Evolutionary conservation across 2,888 invertebrate species (phyloP), one percentile per base, ranked within the genome.

Genomic region (Xylophagus ater): DNA sequence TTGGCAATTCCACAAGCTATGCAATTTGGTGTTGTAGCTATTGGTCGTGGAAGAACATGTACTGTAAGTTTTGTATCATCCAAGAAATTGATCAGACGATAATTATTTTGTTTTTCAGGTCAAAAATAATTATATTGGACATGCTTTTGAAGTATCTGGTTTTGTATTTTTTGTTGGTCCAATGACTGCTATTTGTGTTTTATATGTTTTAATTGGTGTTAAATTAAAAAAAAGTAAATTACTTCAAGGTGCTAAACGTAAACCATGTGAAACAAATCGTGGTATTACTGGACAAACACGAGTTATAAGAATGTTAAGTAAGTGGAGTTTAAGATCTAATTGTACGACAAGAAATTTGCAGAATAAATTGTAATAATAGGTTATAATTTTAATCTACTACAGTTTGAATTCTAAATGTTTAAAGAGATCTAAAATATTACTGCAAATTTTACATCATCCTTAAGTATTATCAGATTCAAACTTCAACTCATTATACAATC

Each of bases 161-260:
- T 76, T 81, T 56, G 66, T 88, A 53, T 87, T 89, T 65, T 90
- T 90, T 59, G 76, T 86, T 25, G 76, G 81, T 29, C 90, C 89
- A 2, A 87, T 90, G 86, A 81, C 82, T 21, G 70, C 88, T 44
- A 87, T 90, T 56, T 78, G 79, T 21, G 81, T 86, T 46, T 67
- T 90, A 44, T 90, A 90, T 56, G 73, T 81, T 37, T 66, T 83
- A 47, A 83, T 84, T 52, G 84, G 81, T 2, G 60, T 81, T 30
- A 81, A 81, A 56, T 65, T 84, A 47, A 71, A 78, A 38, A 73
- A 76, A 33, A 78, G 81, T 23, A 65, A 74, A 13, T 64, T 73
- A 46, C 62, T 78, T 51, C 73, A 74, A 46, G 71, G 73, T 2
- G 59, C 70, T 30, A 76, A 76, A 48, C 69, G 75, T 40, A 63